Evolutionary conservation across 2,888 invertebrate genomes (phyloP), one percentile per base, ranked within the genome.

Genomic region (Neria commutata): DNA sequence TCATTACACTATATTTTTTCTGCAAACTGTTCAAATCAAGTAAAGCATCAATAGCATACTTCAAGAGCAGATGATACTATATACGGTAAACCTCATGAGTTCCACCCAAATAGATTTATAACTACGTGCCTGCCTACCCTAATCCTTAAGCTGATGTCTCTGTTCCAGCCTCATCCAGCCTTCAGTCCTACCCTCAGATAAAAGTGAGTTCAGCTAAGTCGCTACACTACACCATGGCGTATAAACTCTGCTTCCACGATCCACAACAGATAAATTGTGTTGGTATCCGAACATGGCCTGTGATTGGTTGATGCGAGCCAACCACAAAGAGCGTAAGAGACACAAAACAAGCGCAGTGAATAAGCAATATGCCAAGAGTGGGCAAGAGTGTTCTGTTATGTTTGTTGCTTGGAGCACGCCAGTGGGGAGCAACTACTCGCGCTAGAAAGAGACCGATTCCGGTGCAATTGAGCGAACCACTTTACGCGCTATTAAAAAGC

Each of bases 241-340:
- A 42, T 19, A 25, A 47, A 33, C 46, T 16, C 26, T 14, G 25
- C 21, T 71, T 74, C 70, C 75, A 75, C 68, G 72, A 71, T 75
- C 75, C 74, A 74, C 51, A 19, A 14, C 17, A 75, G 75, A 74
- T 73, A 74, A 68, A 60, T 54, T 52, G 8, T 45, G 34, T 56
- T 46, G 26, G 49, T 50, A 14, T n/a, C 14, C 21, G 21, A 42
- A 14, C 42, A 11, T n/a, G 49, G 59, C 59, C 6, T 53, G 67
- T 61, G 64, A 74, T 72, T 72, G 72, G 72, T 54, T 64, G 61
- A 4, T n/a, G n/a, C 17, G 8, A n/a, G 37, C 6, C 8, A 17
- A 17, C 42, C 42, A 3, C 21, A 45, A 8, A 47, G 47, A 5
- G 47, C n/a, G 25, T 19, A 24, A 21, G 33, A 33, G 23, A 21